These are phyloP conservation scores for Colletes collaris DNA, from an alignment of 2,888 invertebrate species.

Conservation along the genomic window DNA sequence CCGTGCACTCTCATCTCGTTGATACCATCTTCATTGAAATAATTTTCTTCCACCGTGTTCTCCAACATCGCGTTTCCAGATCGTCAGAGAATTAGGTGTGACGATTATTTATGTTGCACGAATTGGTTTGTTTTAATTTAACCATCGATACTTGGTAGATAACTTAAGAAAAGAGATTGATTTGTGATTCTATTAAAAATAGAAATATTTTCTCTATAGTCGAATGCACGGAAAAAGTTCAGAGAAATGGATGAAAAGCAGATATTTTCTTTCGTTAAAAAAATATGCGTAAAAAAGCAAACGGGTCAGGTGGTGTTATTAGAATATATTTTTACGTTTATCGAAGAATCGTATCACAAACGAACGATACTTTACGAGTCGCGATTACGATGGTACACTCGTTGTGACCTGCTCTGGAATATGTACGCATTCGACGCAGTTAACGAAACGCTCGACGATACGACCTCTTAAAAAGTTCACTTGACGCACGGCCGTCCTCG, in stretches of 20 bases:
- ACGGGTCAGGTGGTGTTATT: too few relatives aligned
- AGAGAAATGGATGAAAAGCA: too few relatives aligned
- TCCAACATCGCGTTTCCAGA: neutral
- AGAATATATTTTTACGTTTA: neutral
- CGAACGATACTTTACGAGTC: constrained; percentile 17
- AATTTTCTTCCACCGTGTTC: neutral
- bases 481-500: constrained; percentile 7
- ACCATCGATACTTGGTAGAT: too few relatives aligned
- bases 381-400: constrained; percentile 8
- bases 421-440: constrained; percentile 7
- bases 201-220: too few relatives aligned
- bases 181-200: too few relatives aligned
- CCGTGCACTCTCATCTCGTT: neutral
- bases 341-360: neutral
- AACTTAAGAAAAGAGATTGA: too few relatives aligned
- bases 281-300: too few relatives aligned
- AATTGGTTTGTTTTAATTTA: too few relatives aligned
- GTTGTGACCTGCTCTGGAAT: neutral
- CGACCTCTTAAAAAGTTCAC: constrained; percentile 16
- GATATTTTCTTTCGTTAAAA: neutral
- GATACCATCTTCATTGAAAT: neutral
- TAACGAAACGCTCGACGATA: constrained; percentile 6
- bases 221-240: too few relatives aligned
- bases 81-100: too few relatives aligned
- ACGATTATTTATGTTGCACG: too few relatives aligned